Percentiles rank a stretch among this genome's conserved stretches.
Evolutionary conservation across 2,797 vertebrate species (phyloP).

Genomic region (Sylvia borin): DNA sequence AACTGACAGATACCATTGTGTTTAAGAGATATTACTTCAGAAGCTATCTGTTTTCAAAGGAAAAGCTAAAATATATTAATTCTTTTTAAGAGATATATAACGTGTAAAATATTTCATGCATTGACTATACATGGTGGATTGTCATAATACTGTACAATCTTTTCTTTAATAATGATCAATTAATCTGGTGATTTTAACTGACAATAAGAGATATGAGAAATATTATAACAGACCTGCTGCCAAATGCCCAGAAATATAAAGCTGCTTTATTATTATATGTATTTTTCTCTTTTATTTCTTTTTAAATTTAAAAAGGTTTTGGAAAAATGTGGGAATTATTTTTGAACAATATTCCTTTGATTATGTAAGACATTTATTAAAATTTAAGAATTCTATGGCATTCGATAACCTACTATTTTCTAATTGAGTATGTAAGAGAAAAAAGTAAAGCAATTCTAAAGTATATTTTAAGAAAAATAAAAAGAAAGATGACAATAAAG

Average conservation of each 20-base stretch:
- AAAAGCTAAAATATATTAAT: not conserved
- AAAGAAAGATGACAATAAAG: not conserved
- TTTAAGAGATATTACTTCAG: constrained; percentile 25
- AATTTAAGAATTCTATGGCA: constrained; percentile 4
- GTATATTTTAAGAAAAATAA: constrained; percentile 48
- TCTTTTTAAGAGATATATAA: constrained; percentile 15
- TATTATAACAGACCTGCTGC: not conserved
- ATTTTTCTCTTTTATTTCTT: constrained; percentile 43
- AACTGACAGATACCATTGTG: constrained; percentile 31
- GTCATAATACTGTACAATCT: constrained; percentile 18
- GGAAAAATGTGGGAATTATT: constrained; percentile 41
- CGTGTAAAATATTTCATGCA: constrained; percentile 42
- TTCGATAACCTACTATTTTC: constrained; percentile 44
- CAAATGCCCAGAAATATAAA: constrained; percentile 32
- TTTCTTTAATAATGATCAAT: constrained; percentile 22
- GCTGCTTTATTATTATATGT: constrained; percentile 9
- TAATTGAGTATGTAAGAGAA: not conserved
- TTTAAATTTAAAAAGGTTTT: constrained; percentile 5
- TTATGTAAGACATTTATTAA: not conserved
- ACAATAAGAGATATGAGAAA: not conserved
- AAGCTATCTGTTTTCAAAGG: constrained; percentile 18
- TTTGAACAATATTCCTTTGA: constrained; percentile 37
- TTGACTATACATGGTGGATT: constrained; percentile 24
- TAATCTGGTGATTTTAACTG: constrained; percentile 21
- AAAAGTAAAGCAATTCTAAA: constrained; percentile 35